phyloP scores from a whole-genome alignment of 2,113 vertebrate genomes.

The Rhea americana region DNA sequence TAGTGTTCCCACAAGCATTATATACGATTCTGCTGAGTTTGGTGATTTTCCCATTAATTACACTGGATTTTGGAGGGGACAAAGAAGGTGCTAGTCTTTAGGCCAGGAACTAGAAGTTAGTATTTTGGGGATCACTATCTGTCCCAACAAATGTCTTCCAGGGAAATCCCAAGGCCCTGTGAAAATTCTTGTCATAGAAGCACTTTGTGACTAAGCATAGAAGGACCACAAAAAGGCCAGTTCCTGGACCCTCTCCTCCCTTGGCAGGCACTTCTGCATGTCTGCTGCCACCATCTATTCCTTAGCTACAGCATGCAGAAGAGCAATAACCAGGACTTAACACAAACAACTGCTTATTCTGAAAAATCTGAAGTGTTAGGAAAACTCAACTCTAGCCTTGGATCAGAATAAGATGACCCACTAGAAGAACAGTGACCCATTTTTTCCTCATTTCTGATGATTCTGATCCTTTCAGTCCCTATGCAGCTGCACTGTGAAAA shows the following conservation, averaged over 20 bases:
- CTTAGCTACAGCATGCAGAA: accelerated
- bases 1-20: not conserved
- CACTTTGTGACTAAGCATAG: not conserved
- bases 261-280: not conserved
- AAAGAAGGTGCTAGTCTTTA: not conserved
- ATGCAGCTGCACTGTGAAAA: constrained; percentile 2
- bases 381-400: not conserved
- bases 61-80: too few relatives aligned
- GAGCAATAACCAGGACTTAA: not conserved
- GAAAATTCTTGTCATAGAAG: not conserved
- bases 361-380: not conserved
- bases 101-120: not conserved
- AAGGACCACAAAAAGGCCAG: not conserved
- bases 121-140: not conserved
- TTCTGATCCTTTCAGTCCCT: not conserved
- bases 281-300: not conserved
- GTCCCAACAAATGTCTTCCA: not conserved
- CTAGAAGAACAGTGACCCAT: not conserved
- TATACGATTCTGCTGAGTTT: not conserved
- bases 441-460: not conserved
- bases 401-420: constrained; percentile 1
- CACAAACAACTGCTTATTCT: not conserved
- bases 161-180: not conserved
- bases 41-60: too few relatives aligned
- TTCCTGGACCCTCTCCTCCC: not conserved